Evolutionary conservation across 2,888 invertebrate species (phyloP), one percentile per base, ranked within the genome.

Genomic region (Pristionchus entomophagus): DNA sequence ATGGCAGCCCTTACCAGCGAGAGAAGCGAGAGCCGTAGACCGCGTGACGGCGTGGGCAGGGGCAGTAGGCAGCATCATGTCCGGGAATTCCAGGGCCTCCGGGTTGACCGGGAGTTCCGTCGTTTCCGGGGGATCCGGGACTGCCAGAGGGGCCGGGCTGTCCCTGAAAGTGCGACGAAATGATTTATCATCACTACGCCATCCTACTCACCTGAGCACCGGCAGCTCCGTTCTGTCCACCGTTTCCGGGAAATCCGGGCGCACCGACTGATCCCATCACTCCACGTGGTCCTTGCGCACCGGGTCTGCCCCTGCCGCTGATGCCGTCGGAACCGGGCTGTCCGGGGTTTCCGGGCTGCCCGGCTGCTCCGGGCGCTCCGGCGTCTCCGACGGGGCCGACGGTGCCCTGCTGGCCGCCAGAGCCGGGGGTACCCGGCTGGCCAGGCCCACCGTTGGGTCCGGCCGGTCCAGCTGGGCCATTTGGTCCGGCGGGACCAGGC

Each of bases 181-280:
- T 5, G 41, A 10, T 51, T 5, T 38, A 41, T 26, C 26, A 82
- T 56, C 26, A n/a, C 1, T 32, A 12, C 12, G 14, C 29, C 29
- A 12, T 53, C 49, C n/a, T 82, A 59, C 51, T 38, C 10, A 80
- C 89, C 77, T 85, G 85, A 35, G 73, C 73, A 53, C 85, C 85
- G 84, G 88, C 82, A 22, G 89, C 87, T 88, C 90, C 91, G 83
- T 89, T 87, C 14, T 86, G 86, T 89, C 89, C 85, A 51, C 53
- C 51, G 85, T 85, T 85, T 51, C 85, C 90, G 81, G 5, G 22
- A 84, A 84, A 19, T 85, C 87, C 65, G 86, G 85, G 59, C 59
- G 51, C 78, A 53, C 87, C 53, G 81, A 73, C 73, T 81, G 65
- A 82, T 53, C 83, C 84, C 86, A 84, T 51, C 38, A 87, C 87